Conservation (phyloP, 2,888 invertebrate genomes). For the Andrena bucephala region DNA sequence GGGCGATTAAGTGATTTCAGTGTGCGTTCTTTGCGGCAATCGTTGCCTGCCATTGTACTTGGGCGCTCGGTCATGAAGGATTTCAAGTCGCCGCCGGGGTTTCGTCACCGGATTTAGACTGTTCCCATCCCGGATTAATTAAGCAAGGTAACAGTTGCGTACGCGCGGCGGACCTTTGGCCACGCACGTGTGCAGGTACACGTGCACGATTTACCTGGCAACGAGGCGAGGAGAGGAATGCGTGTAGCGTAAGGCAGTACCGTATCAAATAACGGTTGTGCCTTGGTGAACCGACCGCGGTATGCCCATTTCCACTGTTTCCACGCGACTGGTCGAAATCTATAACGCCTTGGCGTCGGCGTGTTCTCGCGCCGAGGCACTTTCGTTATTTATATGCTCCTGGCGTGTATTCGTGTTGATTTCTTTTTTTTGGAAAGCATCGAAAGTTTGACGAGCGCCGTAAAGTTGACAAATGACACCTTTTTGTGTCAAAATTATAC, state of each 20-base stretch:
- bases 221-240: conserved; percentile 57
- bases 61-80: background rate
- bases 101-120: conserved; percentile 22
- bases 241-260: conserved; percentile 61
- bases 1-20: background rate
- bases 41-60: conserved; percentile 6
- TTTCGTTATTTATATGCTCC: too few relatives aligned
- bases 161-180: conserved; percentile 33
- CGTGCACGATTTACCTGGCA: conserved; percentile 62
- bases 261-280: conserved; percentile 71
- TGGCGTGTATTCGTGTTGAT: too few relatives aligned
- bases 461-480: too few relatives aligned
- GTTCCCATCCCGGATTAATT: conserved; percentile 53
- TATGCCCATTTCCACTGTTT: conserved; percentile 45
- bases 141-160: conserved; percentile 44
- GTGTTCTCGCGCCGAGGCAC: too few relatives aligned
- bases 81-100: background rate
- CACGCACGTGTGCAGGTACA: conserved; percentile 58
- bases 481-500: too few relatives aligned
- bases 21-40: background rate
- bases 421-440: too few relatives aligned
- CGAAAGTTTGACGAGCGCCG: too few relatives aligned
- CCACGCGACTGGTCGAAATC: background rate
- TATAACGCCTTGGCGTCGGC: too few relatives aligned
- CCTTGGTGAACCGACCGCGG: conserved; percentile 54